Conservation (phyloP, 2,113 vertebrate genomes). For the Sorex araneus region DNA sequence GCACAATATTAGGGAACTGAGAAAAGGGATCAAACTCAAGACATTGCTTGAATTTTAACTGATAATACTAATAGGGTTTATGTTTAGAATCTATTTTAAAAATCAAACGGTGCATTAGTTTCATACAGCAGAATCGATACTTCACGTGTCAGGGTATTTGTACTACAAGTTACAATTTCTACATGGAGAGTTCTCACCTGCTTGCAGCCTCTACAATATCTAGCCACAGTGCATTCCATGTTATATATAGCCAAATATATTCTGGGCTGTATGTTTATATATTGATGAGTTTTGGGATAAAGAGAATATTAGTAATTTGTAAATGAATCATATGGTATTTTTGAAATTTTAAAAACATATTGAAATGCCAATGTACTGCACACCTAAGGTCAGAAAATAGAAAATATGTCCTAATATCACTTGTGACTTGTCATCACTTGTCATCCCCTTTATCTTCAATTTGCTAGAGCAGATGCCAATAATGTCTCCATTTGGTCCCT, state of each 20-base stretch:
- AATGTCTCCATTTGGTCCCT: too few species aligned
- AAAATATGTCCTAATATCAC: background rate
- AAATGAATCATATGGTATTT: background rate
- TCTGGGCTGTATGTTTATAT: constrained; percentile 3
- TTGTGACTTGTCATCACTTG: too few species aligned
- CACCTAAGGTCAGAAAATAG: constrained; percentile 1
- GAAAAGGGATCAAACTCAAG: background rate
- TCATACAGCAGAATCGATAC: background rate
- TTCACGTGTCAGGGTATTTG: background rate
- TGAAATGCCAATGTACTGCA: background rate
- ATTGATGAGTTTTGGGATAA: background rate
- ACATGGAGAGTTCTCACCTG: constrained; percentile 22
- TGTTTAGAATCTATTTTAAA: background rate
- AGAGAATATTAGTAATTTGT: background rate
- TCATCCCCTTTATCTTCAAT: too few species aligned
- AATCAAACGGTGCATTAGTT: background rate
- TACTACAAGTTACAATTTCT: background rate
- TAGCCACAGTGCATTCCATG: background rate
- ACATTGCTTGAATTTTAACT: background rate
- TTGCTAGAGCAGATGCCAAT: too few species aligned
- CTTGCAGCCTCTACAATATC: background rate
- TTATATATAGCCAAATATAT: background rate
- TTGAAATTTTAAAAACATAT: too few species aligned
- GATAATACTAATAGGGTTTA: background rate
- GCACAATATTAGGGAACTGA: background rate